Base-by-base conservation (phyloP, 2,888 invertebrate species). In the Drosophila tripunctata region DNA sequence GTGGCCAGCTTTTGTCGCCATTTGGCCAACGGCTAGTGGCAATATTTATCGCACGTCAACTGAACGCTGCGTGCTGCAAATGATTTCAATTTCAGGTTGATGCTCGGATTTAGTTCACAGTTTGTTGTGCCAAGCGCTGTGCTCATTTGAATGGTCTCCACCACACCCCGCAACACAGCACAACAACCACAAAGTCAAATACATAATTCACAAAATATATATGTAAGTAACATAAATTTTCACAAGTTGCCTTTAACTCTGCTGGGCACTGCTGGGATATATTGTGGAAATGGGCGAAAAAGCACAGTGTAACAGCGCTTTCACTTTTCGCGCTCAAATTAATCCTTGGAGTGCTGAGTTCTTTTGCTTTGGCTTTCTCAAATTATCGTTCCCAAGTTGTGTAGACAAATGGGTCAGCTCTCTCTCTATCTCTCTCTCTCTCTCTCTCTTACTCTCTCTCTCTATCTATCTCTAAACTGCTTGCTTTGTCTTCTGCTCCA, bases 381-480 rank as follows among this genome's bases (percentile, higher is more conserved):
- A 85, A 87, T 84, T 82, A 85, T 81, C 77, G 82, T 73, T 82
- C 87, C 87, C 85, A 54, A 73, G 87, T 62, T 65, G 79, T 57
- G 40, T 35, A 64, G 81, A 78, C 75, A 69, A 72, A 65, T 78
- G 71, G 41, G 58, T 52, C 62, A 75, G 63, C 68, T 78, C 77
- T 77, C 76, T 43, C 30, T 30, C 33, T 30, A 35, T 35, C 12
- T 35, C 21, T 8, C 15, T 15, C 21, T 5, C 24, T 24, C n/a
- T 17, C 15, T 14, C 22, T 40, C 21, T 6, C 4, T 10, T 27
- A 8, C 1, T 21, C 33, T 44, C 6, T 6, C 1, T 50, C 50
- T 50, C 19, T 33, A 12, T 30, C 19, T 14, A 12, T 35, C 15
- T 35, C 14, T 3, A 15, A 4, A n/a, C 7, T 4, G 33, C 22